Percentiles rank a stretch among this genome's conserved stretches.
These are phyloP conservation scores for Orthosia cruda DNA, from an alignment of 2,888 invertebrate species.

Conservation along the genomic window DNA sequence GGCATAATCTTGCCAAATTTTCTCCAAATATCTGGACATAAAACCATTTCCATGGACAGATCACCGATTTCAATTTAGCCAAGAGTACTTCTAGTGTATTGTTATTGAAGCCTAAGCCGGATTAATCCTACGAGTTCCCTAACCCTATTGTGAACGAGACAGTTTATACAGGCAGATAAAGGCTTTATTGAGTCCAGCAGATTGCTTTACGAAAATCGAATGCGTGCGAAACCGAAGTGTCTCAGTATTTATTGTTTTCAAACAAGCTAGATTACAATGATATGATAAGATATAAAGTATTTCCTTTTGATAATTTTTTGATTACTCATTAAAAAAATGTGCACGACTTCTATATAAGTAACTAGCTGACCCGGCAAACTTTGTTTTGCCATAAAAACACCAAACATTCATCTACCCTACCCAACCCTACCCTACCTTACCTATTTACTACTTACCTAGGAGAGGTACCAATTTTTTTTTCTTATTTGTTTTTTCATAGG, in stretches of 20 bases:
- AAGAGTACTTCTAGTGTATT: background rate
- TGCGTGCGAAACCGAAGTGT: background rate
- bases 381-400: too few relatives aligned
- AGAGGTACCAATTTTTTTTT: too few relatives aligned
- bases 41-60: background rate
- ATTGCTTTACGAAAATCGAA: background rate
- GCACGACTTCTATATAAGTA: background rate
- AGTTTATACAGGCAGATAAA: background rate
- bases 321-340: background rate
- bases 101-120: background rate
- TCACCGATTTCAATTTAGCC: background rate
- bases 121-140: slow-evolving; percentile 9
- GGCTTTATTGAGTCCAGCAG: background rate
- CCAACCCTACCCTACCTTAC: too few relatives aligned
- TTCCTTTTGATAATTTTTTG: background rate
- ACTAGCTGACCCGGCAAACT: too few relatives aligned
- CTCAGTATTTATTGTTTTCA: slow-evolving; percentile 23
- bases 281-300: slow-evolving; percentile 31
- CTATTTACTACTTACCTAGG: too few relatives aligned
- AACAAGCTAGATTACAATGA: slow-evolving; percentile 24
- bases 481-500: too few relatives aligned
- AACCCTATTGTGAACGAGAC: slow-evolving; percentile 1
- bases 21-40: background rate
- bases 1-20: background rate
- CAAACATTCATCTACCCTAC: too few relatives aligned